Conservation (phyloP, 2,797 vertebrate species). For the Gadopsis bispinosus region DNA sequence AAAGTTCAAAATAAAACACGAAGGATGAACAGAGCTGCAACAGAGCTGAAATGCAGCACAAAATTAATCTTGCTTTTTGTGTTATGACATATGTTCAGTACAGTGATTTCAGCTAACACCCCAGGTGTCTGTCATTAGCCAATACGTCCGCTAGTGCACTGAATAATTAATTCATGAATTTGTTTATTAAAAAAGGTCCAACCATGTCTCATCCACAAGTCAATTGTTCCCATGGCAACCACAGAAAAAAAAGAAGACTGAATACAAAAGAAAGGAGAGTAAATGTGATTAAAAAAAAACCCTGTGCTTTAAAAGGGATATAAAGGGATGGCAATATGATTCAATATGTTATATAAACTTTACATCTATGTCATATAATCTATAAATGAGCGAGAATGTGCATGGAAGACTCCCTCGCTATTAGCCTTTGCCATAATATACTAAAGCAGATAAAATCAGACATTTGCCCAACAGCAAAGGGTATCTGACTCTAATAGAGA, state of each 20-base stretch:
- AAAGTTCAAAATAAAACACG: constrained; percentile 11
- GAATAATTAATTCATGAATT: constrained; percentile 50
- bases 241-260: constrained; percentile 20
- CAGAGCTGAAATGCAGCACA: constrained; percentile 21
- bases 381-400: constrained; percentile 20
- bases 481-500: constrained; percentile 26
- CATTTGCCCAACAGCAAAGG: constrained; percentile 32
- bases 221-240: constrained; percentile 64
- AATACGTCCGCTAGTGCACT: constrained; percentile 13
- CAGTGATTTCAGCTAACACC: constrained; percentile 39
- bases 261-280: constrained; percentile 29
- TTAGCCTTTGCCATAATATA: constrained; percentile 28
- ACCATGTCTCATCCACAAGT: constrained; percentile 28
- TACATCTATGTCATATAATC: constrained; percentile 47
- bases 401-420: constrained; percentile 23
- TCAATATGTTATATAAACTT: constrained; percentile 48
- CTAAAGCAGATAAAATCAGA: constrained; percentile 40
- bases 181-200: constrained; percentile 34
- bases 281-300: constrained; percentile 5
- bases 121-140: constrained; percentile 35
- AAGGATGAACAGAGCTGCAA: constrained; percentile 21
- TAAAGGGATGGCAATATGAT: constrained; percentile 40
- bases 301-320: constrained; percentile 28
- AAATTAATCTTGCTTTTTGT: constrained; percentile 39
- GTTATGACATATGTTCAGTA: constrained; percentile 46